These are phyloP conservation scores for Phataginus tricuspis DNA, from an alignment of 2,797 vertebrate genomes.

Conservation along the genomic window DNA sequence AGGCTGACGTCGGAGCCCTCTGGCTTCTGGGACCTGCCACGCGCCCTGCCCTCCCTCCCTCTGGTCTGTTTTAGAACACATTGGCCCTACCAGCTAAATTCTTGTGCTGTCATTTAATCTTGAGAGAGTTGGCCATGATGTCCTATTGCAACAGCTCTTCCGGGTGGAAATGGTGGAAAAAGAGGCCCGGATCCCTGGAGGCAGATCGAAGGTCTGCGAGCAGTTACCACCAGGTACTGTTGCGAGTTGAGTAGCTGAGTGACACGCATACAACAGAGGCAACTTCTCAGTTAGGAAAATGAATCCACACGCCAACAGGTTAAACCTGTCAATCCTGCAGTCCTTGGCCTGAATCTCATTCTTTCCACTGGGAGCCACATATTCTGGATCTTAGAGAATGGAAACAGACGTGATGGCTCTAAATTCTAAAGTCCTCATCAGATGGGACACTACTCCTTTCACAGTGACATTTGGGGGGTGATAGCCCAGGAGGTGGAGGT, in stretches of 20 bases:
- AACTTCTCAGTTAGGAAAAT: background rate
- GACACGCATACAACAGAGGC: background rate
- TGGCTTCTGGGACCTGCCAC: too few species aligned
- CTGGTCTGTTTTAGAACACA: background rate
- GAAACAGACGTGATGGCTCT: background rate
- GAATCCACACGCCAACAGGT: rapidly evolving
- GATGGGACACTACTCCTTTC: background rate
- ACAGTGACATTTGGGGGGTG: background rate
- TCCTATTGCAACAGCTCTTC: background rate
- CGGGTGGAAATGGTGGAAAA: background rate
- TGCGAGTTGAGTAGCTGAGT: background rate
- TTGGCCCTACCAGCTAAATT: background rate
- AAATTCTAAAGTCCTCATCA: background rate
- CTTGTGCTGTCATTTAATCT: background rate
- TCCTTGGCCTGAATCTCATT: background rate
- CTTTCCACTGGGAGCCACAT: background rate
- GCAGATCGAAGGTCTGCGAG: background rate
- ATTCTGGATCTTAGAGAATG: background rate
- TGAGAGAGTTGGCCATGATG: rapidly evolving
- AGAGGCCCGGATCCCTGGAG: rapidly evolving
- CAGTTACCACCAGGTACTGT: too few species aligned
- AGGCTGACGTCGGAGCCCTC: background rate
- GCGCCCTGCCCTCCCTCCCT: rapidly evolving
- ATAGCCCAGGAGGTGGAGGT: background rate
- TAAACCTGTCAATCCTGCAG: background rate